These are phyloP conservation scores for Pteronura brasiliensis DNA, from an alignment of 2,113 vertebrate genomes.

Conservation along the genomic window DNA sequence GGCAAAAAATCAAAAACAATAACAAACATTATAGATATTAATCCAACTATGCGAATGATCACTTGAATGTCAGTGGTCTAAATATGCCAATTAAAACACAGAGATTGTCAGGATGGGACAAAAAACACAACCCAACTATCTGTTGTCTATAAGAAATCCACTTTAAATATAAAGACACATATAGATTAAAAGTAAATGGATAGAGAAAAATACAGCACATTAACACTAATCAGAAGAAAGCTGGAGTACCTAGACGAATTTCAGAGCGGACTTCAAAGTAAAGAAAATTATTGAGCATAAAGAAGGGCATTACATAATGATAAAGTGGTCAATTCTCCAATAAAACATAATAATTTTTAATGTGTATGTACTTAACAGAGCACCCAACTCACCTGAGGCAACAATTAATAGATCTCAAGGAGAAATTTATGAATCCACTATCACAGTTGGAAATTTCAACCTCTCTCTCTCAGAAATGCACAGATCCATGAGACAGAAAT, in stretches of 20 bases:
- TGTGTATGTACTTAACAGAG: not conserved
- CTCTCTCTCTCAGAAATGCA: not conserved
- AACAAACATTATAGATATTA: not conserved
- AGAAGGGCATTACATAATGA: not conserved
- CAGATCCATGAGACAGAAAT: not conserved
- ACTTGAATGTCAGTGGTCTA: not conserved
- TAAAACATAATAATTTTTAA: not conserved
- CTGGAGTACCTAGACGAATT: not conserved
- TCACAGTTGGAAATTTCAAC: not conserved
- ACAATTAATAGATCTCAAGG: not conserved
- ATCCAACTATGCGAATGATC: not conserved
- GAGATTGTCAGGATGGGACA: not conserved
- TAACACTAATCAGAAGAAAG: not conserved
- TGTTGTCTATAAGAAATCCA: not conserved
- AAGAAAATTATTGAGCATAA: not conserved
- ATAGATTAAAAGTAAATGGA: not conserved
- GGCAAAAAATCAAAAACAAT: not conserved
- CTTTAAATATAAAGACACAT: not conserved
- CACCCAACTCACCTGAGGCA: not conserved
- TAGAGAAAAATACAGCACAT: not conserved
- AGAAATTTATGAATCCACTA: not conserved
- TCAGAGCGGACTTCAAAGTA: not conserved
- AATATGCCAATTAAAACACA: not conserved
- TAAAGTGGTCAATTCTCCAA: not conserved
- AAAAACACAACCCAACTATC: not conserved